phyloP scores from a whole-genome alignment of 2,888 invertebrate genomes.

The Tinea trinotella region DNA sequence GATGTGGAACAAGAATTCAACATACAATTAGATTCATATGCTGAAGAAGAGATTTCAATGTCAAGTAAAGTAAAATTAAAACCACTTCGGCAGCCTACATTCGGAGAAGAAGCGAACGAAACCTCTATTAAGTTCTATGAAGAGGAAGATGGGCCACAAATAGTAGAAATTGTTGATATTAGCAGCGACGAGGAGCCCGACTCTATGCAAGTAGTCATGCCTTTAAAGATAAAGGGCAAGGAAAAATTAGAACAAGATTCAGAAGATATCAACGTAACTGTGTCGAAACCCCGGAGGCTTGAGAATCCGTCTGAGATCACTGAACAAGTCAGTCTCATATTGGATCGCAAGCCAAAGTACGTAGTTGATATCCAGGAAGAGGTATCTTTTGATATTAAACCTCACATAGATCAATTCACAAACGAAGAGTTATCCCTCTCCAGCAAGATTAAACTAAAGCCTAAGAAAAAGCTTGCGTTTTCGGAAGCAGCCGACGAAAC shows the following conservation, averaged over 20 bases:
- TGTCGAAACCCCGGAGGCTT: constrained; percentile 41
- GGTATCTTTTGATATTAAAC: constrained; percentile 56
- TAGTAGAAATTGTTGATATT: constrained; percentile 62
- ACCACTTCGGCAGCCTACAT: constrained; percentile 80
- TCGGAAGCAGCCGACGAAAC: constrained; percentile 80
- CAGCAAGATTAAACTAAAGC: constrained; percentile 78
- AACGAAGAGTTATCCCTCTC: constrained; percentile 81
- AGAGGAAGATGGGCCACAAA: constrained; percentile 50
- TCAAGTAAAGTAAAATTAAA: constrained; percentile 86
- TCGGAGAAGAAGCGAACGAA: constrained; percentile 83
- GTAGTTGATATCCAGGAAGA: constrained; percentile 79
- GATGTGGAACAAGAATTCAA: constrained; percentile 93
- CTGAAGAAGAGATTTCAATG: constrained; percentile 91
- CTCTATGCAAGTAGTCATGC: constrained; percentile 45
- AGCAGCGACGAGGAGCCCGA: constrained; percentile 62
- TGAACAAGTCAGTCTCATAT: constrained; percentile 76
- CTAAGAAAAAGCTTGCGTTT: constrained; percentile 73
- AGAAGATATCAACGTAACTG: constrained; percentile 49
- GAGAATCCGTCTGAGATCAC: constrained; percentile 63
- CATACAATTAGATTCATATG: constrained; percentile 87
- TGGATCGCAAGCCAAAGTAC: constrained; percentile 78
- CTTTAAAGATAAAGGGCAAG: constrained; percentile 51
- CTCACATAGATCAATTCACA: constrained; percentile 62
- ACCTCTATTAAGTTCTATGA: constrained; percentile 78
- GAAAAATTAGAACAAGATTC: constrained; percentile 42